Evolutionary conservation across 2,888 invertebrate species (phyloP), one percentile per base, ranked within the genome.

Genomic region (Suillia variegata): DNA sequence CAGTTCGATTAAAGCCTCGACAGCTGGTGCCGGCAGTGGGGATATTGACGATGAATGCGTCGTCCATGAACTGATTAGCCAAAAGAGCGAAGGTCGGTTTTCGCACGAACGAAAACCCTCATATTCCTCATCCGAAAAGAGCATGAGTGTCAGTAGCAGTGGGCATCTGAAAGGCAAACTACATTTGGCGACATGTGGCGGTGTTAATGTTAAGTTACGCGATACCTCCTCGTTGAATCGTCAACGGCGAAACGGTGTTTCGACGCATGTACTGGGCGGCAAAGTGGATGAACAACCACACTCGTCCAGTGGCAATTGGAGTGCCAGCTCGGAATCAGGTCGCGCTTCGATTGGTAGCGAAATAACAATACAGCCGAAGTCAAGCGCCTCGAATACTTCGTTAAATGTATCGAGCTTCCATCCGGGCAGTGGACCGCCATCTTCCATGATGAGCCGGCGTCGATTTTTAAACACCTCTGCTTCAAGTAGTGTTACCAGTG

Each of bases 271-370:
- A 4, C 82, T 85, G 49, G 86, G 84, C 48, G 74, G 79, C 63
- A 80, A 79, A 62, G n/a, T n/a, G n/a, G 90, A 89, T 79, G 93
- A 94, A 64, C 92, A 93, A 74, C 91, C 90, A 33, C 92, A 94
- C 81, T 94, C 94, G 1, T 94, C 94, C 13, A 92, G 93, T 72
- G 96, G 96, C 38, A 96, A 96, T 82, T 96, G 96, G 96, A 94
- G 94, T 68, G 95, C 93, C 1, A 95, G 94, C 76, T 94, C 94
- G 0, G 93, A 93, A 80, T 93, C 93, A 56, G 93, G 93, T 18
- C 85, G 93, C 62, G 91, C 93, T 4, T 93, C 93, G 56, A 90
- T 93, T 62, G 93, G 91, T 63, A 93, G 93, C 52, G 93, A 93
- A 83, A 90, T 91, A 51, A 87, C 89, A 13, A 85, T 87, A 58